Base-by-base conservation (phyloP, 2,113 vertebrate genomes). In the Nematolebias whitei region DNA sequence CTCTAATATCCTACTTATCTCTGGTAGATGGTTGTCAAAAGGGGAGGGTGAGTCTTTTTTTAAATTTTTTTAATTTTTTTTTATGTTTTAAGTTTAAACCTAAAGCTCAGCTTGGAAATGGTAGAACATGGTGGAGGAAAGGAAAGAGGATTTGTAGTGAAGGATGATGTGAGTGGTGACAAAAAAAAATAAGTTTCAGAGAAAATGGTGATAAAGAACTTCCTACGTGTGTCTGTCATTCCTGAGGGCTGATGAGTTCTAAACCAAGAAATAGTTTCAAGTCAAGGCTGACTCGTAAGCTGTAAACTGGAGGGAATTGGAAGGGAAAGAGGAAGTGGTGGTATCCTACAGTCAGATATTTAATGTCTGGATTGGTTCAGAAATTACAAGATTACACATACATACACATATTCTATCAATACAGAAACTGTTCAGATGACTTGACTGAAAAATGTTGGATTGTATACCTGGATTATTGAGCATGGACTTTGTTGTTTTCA, bases 221-320 rank as follows among this genome's bases (percentile, higher is more conserved):
- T 13, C 23, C 45, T 63, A 13, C 57, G 68, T 40, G 23, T 59
- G 22, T 66, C 26, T 61, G 69, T 68, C 41, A 49, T 68, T 75
- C 74, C 64, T 73, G 29, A 63, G 68, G 43, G 71, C 43, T 47
- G 62, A 71, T 61, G 64, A 40, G 16, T 20, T 53, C 22, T 40
- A 56, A 58, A 63, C 47, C 52, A 54, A 57, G n/a, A 19, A 40
- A 57, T 71, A 63, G 69, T 20, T 20, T 74, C 35, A n/a, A 24
- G 19, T 18, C 50, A 57, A 68, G 71, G 50, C 3, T 40, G 63
- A 20, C 43, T 56, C 11, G 71, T 12, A 49, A 16, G 6, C n/a
- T 55, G 51, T 51, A 60, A 49, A 69, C 60, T 60, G 39, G 19
- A 20, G 51, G 54, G 24, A 73, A 80, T 63, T 64, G 39, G n/a